These are phyloP conservation scores for Athene noctua DNA, from an alignment of 2,113 vertebrate species.

Conservation along the genomic window DNA sequence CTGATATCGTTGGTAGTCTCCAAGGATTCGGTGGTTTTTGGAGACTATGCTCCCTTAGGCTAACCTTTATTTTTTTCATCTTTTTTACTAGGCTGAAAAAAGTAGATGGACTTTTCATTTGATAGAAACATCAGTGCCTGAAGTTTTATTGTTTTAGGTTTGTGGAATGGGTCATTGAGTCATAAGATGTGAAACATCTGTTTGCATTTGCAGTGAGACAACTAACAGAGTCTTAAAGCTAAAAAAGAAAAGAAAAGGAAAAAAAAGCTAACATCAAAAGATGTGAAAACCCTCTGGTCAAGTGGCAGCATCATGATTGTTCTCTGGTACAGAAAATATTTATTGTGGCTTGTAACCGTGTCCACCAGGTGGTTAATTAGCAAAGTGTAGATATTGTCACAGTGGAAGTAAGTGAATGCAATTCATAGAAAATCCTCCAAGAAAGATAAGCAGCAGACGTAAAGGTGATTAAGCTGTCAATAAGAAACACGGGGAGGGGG, in stretches of 20 bases:
- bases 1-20: constrained; percentile 31
- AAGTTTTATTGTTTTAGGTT: constrained; percentile 58
- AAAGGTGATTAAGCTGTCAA: constrained; percentile 56
- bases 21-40: constrained; percentile 2
- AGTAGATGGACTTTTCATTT: constrained; percentile 67
- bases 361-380: constrained; percentile 47
- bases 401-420: neutral
- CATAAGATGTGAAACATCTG: constrained; percentile 57
- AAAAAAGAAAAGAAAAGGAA: neutral
- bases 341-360: constrained; percentile 21
- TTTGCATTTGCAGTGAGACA: constrained; percentile 65
- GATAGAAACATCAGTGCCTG: constrained; percentile 55
- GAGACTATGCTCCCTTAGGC: constrained; percentile 50
- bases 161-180: constrained; percentile 56
- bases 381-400: neutral
- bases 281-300: neutral
- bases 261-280: neutral
- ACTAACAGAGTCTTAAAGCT: constrained; percentile 2
- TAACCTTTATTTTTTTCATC: constrained; percentile 43
- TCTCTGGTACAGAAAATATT: constrained; percentile 11
- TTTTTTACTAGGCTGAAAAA: constrained; percentile 19
- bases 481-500: neutral
- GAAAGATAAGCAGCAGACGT: constrained; percentile 31
- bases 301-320: neutral
- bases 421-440: constrained; percentile 36